Evolutionary conservation across 1,140 invertebrate genomes (phyloP).

Genomic region (Megathymus violae): DNA sequence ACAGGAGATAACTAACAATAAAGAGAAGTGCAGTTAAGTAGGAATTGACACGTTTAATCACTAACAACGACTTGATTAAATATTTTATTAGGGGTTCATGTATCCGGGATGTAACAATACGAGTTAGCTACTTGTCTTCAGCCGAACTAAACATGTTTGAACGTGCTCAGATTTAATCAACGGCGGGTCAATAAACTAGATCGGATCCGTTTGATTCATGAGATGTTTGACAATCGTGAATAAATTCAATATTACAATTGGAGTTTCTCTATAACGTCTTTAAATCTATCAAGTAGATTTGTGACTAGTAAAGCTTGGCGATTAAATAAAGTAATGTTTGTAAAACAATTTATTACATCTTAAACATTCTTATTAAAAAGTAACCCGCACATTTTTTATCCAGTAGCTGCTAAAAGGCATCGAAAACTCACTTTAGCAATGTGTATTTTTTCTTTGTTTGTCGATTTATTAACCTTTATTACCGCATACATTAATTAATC

Average conservation of each 20-base stretch:
- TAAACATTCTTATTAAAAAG: too few relatives aligned
- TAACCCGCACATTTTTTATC: too few relatives aligned
- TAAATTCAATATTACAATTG: background rate
- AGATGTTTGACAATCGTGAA: background rate
- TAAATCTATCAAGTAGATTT: background rate
- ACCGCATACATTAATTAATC: too few relatives aligned
- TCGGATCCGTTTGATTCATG: background rate
- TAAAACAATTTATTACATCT: background rate
- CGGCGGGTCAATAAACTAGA: conserved; percentile 7
- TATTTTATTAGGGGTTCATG: conserved; percentile 32
- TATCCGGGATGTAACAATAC: conserved; percentile 38
- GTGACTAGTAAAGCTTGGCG: background rate
- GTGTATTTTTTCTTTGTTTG: too few relatives aligned
- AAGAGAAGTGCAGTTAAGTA: too few relatives aligned
- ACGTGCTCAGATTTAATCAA: conserved; percentile 22
- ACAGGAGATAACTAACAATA: too few relatives aligned
- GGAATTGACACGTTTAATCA: too few relatives aligned
- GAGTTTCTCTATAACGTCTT: background rate
- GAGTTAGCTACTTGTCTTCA: conserved; percentile 21
- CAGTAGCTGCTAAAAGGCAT: too few relatives aligned
- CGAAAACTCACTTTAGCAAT: too few relatives aligned
- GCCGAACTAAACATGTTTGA: conserved; percentile 35
- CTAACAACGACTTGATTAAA: conserved; percentile 3
- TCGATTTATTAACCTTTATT: too few relatives aligned
- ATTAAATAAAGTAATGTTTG: background rate